Evolutionary conservation across 2,888 invertebrate species (phyloP).

Genomic region (Phragmatobia fuliginosa): DNA sequence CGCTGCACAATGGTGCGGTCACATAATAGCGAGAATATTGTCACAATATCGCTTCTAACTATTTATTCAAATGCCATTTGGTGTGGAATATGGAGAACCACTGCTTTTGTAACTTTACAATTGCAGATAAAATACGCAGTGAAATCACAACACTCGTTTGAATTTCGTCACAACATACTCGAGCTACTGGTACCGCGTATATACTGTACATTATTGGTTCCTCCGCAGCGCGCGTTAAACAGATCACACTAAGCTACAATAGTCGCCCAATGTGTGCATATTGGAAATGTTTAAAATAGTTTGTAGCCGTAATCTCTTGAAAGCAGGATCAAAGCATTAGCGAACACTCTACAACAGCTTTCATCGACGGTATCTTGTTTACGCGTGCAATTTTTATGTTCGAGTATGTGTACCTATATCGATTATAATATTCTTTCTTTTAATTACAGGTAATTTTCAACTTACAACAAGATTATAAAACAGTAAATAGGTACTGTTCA

Average conservation of each 20-base stretch:
- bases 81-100: neutral
- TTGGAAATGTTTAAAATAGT: neutral
- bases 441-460: neutral
- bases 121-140: neutral
- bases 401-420: neutral
- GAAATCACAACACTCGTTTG: neutral
- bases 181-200: neutral
- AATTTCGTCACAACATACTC: neutral
- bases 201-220: neutral
- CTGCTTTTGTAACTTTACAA: neutral
- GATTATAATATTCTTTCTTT: neutral
- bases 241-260: neutral
- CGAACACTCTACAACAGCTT: neutral
- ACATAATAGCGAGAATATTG: conserved; percentile 10
- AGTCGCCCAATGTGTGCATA: neutral
- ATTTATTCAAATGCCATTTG: conserved; percentile 1
- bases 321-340: neutral
- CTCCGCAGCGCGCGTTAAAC: neutral
- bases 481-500: neutral
- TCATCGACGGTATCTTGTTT: neutral
- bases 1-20: conserved; percentile 5
- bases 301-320: neutral
- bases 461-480: neutral
- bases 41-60: conserved; percentile 3
- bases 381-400: neutral